Conservation (phyloP, 2,113 vertebrate genomes). For the Aptenodytes forsteri region DNA sequence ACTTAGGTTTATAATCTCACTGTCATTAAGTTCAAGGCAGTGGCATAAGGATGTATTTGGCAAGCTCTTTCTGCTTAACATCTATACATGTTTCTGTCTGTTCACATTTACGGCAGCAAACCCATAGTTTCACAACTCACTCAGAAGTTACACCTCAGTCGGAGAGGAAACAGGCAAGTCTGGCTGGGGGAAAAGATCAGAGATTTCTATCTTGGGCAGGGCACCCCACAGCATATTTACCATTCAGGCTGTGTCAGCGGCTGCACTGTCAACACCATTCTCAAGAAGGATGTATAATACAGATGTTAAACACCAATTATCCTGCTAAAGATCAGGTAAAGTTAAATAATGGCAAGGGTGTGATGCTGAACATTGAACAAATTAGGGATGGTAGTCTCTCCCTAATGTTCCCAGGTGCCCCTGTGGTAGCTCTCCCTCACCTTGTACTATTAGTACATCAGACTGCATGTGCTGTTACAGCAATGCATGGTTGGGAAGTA, state of each 20-base stretch:
- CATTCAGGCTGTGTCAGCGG: slow-evolving; percentile 16
- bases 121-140: slow-evolving; percentile 4
- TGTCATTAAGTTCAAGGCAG: not conserved
- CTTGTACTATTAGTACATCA: not conserved
- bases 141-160: not conserved
- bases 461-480: not conserved
- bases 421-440: not conserved
- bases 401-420: not conserved
- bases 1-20: not conserved
- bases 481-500: not conserved
- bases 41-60: slow-evolving; percentile 8
- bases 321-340: slow-evolving; percentile 38
- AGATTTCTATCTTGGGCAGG: slow-evolving; percentile 64
- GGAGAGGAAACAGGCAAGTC: slow-evolving; percentile 23
- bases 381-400: not conserved
- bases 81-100: slow-evolving; percentile 7
- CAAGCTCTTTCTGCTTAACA: not conserved
- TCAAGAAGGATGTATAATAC: slow-evolving; percentile 51
- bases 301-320: slow-evolving; percentile 66
- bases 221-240: slow-evolving; percentile 37
- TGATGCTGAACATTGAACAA: slow-evolving; percentile 29
- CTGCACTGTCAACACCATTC: slow-evolving; percentile 52
- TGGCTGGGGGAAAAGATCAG: slow-evolving; percentile 47
- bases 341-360: slow-evolving; percentile 54
- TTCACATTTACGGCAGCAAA: not conserved